phyloP scores from a whole-genome alignment of 1,140 invertebrate genomes.

The Drosophila kepulauana region DNA sequence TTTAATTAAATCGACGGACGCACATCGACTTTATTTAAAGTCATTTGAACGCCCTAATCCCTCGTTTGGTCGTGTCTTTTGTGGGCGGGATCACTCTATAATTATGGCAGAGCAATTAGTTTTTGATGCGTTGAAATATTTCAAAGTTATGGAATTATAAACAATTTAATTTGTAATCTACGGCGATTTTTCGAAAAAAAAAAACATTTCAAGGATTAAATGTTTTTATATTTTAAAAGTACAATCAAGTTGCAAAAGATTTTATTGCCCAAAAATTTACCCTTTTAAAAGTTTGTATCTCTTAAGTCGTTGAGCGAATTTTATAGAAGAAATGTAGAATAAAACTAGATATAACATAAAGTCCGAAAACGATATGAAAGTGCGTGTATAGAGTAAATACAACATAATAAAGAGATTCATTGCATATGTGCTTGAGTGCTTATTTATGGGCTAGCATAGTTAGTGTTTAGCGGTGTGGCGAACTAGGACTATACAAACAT shows the following conservation, averaged over 20 bases:
- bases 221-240: no score
- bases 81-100: conserved; percentile 3
- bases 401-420: background rate
- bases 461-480: conserved; percentile 6
- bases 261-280: no score
- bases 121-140: background rate
- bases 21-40: conserved; percentile 75
- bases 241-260: no score
- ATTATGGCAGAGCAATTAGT: conserved; percentile 24
- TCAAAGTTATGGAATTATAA: background rate
- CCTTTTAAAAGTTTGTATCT: background rate
- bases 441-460: conserved; percentile 11
- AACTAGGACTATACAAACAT: conserved; percentile 31
- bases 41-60: conserved; percentile 69
- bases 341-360: background rate
- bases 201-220: no score
- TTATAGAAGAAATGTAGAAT: background rate
- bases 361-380: background rate
- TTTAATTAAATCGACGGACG: conserved; percentile 79
- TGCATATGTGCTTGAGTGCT: conserved; percentile 20
- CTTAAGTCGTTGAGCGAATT: no score
- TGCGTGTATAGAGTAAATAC: background rate
- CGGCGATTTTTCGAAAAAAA: background rate
- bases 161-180: background rate
- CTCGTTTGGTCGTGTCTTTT: conserved; percentile 16